Percentiles rank a stretch among this genome's conserved stretches.
phyloP scores from a whole-genome alignment of 2,113 vertebrate genomes.

The Colius striatus region DNA sequence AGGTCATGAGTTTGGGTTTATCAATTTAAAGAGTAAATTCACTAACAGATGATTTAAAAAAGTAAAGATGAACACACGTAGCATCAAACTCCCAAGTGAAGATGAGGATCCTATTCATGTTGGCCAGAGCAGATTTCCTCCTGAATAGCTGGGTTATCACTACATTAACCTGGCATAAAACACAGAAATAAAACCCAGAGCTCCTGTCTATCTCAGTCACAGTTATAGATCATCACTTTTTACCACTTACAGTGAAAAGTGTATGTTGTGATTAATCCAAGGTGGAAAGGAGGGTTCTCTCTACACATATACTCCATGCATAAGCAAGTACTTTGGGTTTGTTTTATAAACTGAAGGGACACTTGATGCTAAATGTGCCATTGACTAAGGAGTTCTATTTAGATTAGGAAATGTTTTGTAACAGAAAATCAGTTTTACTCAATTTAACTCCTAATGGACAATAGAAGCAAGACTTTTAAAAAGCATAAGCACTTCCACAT shows the following conservation, averaged over 20 bases:
- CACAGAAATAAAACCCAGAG: neutral
- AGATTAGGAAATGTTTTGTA: neutral
- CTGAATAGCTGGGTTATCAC: neutral
- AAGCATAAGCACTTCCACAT: neutral
- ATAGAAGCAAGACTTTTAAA: neutral
- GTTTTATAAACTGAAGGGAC: neutral
- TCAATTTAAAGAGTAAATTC: neutral
- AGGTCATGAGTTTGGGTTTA: neutral
- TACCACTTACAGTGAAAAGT: neutral
- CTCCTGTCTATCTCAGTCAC: neutral
- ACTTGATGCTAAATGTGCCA: neutral
- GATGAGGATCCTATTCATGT: neutral
- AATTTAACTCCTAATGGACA: neutral
- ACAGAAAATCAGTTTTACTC: neutral
- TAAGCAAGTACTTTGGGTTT: neutral
- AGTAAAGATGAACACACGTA: neutral
- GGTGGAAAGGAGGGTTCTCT: neutral
- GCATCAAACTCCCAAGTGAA: neutral
- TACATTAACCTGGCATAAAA: neutral
- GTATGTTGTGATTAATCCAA: neutral
- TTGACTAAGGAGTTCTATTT: neutral
- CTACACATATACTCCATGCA: too few species aligned
- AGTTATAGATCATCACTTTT: neutral
- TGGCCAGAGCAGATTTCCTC: neutral
- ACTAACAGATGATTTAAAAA: neutral